A percentile compares a stretch with the other conserved stretches of the same genome.
Conservation (phyloP, 2,797 vertebrate genomes). For the Neoniphon sammara region DNA sequence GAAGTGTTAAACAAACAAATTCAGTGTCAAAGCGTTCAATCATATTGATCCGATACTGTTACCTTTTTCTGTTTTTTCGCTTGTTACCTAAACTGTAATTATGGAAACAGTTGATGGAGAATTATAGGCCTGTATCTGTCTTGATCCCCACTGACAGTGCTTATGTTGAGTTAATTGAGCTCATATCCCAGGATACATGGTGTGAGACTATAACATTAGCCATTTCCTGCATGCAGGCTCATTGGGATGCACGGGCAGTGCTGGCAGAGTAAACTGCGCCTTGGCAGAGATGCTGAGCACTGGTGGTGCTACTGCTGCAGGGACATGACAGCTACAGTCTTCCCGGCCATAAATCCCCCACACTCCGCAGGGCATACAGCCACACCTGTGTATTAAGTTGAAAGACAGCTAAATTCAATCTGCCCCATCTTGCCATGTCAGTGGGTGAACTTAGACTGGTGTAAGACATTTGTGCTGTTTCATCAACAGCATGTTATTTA, state of each 20-base stretch:
- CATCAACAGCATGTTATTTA: constrained; percentile 67
- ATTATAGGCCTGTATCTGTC: constrained; percentile 48
- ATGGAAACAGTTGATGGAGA: constrained; percentile 36
- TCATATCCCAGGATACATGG: constrained; percentile 72
- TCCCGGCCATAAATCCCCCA: constrained; percentile 75
- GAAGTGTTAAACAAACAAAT: constrained; percentile 64
- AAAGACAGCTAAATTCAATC: constrained; percentile 71
- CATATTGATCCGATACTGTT: constrained; percentile 27
- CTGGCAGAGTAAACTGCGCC: constrained; percentile 81
- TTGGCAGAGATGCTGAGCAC: constrained; percentile 78
- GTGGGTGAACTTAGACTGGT: constrained; percentile 49
- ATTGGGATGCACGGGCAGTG: constrained; percentile 82
- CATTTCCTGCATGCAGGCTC: constrained; percentile 73
- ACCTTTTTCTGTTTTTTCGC: constrained; percentile 31
- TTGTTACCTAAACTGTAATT: constrained; percentile 57
- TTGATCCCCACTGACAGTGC: constrained; percentile 64
- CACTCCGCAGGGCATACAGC: constrained; percentile 65
- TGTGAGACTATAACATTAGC: constrained; percentile 78
- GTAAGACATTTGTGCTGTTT: constrained; percentile 65
- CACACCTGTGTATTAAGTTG: constrained; percentile 76
- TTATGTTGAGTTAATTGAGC: constrained; percentile 78
- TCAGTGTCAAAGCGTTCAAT: constrained; percentile 57
- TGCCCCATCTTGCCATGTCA: constrained; percentile 52
- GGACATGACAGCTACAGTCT: constrained; percentile 83
- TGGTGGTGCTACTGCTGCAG: constrained; percentile 72